Conservation (phyloP, 2,888 invertebrate genomes). For the Gortyna flavago region DNA sequence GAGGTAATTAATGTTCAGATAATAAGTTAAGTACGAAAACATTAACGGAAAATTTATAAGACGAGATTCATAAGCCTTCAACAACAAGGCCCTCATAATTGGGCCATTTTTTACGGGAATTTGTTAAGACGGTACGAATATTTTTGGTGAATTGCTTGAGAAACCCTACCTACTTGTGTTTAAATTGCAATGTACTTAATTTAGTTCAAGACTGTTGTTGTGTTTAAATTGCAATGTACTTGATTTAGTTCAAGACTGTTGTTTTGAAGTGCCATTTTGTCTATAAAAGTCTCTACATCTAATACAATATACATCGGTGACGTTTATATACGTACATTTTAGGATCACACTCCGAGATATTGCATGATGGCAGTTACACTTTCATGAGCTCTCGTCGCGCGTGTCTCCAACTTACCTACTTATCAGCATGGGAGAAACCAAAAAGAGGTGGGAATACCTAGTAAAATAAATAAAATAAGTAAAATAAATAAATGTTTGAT, state of each 20-base stretch:
- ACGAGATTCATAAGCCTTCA: constrained; percentile 70
- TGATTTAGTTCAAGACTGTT: no score
- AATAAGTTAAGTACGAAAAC: constrained; percentile 74
- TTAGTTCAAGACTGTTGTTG: not conserved
- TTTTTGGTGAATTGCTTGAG: constrained; percentile 43
- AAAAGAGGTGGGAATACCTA: no score
- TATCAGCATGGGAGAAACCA: not conserved
- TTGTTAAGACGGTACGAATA: constrained; percentile 44
- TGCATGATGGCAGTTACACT: not conserved
- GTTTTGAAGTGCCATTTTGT: not conserved
- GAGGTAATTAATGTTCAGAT: constrained; percentile 71
- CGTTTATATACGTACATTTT: not conserved
- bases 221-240: constrained; percentile 9
- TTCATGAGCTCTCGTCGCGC: not conserved
- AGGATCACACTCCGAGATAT: not conserved
- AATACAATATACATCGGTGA: not conserved
- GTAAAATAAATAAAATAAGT: no score
- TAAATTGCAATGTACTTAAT: constrained; percentile 2
- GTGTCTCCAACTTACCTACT: not conserved
- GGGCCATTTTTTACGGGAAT: constrained; percentile 69
- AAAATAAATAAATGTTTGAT: no score
- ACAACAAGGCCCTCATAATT: constrained; percentile 65
- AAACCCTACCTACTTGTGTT: constrained; percentile 20
- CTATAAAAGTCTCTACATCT: not conserved
- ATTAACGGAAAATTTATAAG: constrained; percentile 72